A percentile compares a stretch with the other conserved stretches of the same genome.
phyloP scores from a whole-genome alignment of 2,113 vertebrate genomes.

The Rhegmatorhina hoffmannsi region DNA sequence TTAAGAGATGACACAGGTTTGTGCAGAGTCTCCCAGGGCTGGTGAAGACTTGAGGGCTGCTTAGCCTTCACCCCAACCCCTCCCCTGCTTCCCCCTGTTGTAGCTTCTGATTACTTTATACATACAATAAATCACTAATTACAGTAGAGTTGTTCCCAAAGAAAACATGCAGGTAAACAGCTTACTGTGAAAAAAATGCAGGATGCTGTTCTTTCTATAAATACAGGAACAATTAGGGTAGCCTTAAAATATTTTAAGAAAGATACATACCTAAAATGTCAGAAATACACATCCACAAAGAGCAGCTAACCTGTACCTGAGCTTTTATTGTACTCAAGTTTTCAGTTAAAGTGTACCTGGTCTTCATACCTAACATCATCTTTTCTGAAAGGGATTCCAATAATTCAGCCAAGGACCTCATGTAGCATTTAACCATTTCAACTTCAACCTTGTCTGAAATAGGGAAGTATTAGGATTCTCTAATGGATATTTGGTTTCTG shows the following conservation, averaged over 20 bases:
- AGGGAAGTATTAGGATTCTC: not conserved
- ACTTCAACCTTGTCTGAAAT: not conserved
- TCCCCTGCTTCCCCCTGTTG: not conserved
- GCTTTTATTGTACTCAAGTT: not conserved
- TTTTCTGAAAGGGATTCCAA: not conserved
- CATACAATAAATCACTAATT: not conserved
- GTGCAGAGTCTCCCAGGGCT: not conserved
- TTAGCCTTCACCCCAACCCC: not conserved
- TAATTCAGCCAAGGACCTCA: not conserved
- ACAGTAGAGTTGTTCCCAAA: not conserved
- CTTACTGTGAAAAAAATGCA: not conserved
- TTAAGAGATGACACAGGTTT: not conserved
- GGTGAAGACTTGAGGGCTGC: not conserved
- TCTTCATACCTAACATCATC: not conserved
- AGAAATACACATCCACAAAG: not conserved
- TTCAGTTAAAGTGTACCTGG: not conserved
- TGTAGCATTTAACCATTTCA: not conserved
- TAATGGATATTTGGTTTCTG: not conserved
- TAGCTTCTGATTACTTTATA: not conserved
- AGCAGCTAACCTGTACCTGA: not conserved
- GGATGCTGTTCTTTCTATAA: not conserved
- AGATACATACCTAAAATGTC: not conserved
- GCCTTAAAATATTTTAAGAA: not conserved
- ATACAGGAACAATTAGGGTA: not conserved
- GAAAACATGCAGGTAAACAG: not conserved